Base-by-base conservation (phyloP, 2,797 vertebrate species). In the Capromys pilorides region DNA sequence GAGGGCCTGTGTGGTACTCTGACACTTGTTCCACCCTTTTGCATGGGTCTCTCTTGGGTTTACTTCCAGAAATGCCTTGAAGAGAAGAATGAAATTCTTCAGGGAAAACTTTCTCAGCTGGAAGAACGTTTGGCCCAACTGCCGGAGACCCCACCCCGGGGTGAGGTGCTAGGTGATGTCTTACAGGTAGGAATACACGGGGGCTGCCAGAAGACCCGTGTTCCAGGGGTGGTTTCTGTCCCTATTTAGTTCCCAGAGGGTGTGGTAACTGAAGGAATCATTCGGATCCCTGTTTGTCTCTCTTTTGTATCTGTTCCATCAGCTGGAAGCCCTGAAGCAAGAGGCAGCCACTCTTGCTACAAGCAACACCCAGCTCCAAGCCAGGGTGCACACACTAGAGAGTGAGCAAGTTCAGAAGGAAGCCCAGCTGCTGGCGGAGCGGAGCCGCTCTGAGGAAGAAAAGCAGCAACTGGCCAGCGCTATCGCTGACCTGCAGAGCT, bases 11-110 rank as follows among this genome's bases (percentile, higher is more conserved):
- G 57, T 77, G 69, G 54, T 69, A 41, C 62, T 73, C 18, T 4
- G 10, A 6, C 86, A n/a, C 61, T 22, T 54, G 1, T n/a, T 80
- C 21, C 6, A 22, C 0, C 0, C 0, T 6, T 1, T 97, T 57
- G 90, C 1, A 41, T 0, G 0, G 0, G 0, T 86, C 31, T 97
- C 59, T 96, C n/a, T 57, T 14, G 14, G 54, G 19, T 87, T 95
- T 94, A 90, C 36, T 54, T 41, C 9, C 95, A 99, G 99, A 99
- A 99, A 97, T 98, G 98, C 87, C 98, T 98, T 28, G 97, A 98
- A 79, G 99, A 99, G 97, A 99, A 99, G 97, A 98, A 99, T 0
- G 98, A 99, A 98, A 99, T 99, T 85, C 98, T 99, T 0, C 98
- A 99, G 93, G 99, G 99, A 69, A 99, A 99, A 97, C 98, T 99